These are phyloP conservation scores for Apis laboriosa DNA, from an alignment of 1,140 invertebrate species.

Conservation along the genomic window DNA sequence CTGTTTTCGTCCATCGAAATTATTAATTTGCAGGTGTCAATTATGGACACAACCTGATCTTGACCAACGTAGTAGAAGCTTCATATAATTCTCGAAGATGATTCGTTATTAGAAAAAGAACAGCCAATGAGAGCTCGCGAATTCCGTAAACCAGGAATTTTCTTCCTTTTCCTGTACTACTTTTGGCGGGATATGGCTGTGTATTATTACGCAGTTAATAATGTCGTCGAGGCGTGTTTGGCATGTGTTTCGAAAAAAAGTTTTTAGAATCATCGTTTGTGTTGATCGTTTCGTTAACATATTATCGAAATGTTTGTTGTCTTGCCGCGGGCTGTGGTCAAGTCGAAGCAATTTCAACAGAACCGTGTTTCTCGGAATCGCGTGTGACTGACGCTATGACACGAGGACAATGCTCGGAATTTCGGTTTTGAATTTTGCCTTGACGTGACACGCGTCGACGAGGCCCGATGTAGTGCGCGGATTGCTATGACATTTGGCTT, in stretches of 20 bases:
- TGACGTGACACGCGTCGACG: constrained; percentile 72
- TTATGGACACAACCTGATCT: not conserved
- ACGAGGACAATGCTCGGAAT: constrained; percentile 78
- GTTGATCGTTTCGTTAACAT: not conserved
- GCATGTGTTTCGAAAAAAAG: not conserved
- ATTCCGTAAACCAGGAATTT: not conserved
- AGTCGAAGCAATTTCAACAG: not conserved
- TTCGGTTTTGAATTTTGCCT: constrained; percentile 79
- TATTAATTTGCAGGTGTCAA: not conserved
- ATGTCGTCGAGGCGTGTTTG: not conserved
- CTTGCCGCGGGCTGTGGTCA: not conserved
- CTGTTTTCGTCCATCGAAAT: not conserved
- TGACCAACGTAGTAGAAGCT: not conserved
- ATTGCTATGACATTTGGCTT: constrained; percentile 76
- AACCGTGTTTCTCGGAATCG: constrained; percentile 25
- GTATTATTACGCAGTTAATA: not conserved
- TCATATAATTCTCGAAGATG: not conserved
- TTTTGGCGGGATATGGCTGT: constrained; percentile 1
- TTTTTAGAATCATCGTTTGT: not conserved
- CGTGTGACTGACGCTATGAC: constrained; percentile 72
- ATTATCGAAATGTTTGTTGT: not conserved
- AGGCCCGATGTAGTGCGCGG: constrained; percentile 75
- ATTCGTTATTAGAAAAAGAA: not conserved
- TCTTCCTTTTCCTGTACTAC: not conserved
- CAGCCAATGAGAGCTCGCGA: not conserved